Evolutionary conservation across 1,140 invertebrate species (phyloP).

Genomic region (Saccostrea glomerata): DNA sequence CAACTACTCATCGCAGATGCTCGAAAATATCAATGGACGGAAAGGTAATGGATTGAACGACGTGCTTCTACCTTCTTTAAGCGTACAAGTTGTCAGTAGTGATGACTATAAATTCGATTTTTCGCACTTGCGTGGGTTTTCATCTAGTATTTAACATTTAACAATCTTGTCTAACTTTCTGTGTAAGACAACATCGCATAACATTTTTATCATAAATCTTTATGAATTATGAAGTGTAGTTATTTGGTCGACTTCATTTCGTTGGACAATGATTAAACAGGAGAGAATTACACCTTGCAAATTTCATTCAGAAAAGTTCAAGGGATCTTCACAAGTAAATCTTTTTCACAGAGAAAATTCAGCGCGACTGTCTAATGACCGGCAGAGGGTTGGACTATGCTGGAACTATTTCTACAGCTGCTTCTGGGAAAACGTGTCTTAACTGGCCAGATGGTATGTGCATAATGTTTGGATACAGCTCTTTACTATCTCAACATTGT

Average conservation of each 20-base stretch:
- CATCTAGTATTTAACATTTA: too few relatives aligned
- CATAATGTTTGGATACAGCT: background rate
- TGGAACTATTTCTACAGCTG: background rate
- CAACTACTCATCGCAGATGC: too few relatives aligned
- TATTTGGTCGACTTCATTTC: background rate
- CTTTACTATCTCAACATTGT: background rate
- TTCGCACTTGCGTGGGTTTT: too few relatives aligned
- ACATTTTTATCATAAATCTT: background rate
- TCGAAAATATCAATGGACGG: too few relatives aligned
- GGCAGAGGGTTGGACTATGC: background rate
- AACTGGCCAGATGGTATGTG: slow-evolving; percentile 1
- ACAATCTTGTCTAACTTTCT: too few relatives aligned
- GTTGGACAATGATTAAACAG: too few relatives aligned
- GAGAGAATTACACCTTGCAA: too few relatives aligned
- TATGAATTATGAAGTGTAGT: background rate
- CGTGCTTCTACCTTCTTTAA: too few relatives aligned
- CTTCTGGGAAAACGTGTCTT: background rate
- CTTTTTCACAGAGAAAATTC: background rate
- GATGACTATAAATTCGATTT: too few relatives aligned
- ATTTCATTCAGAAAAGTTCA: background rate
- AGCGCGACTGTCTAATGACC: background rate
- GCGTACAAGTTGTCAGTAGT: too few relatives aligned
- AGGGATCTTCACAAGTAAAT: background rate
- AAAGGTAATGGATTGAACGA: too few relatives aligned
- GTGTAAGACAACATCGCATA: too few relatives aligned